Evolutionary conservation across 1,140 invertebrate genomes (phyloP), one percentile per base, ranked within the genome.

Genomic region (Bombus difficillimus): DNA sequence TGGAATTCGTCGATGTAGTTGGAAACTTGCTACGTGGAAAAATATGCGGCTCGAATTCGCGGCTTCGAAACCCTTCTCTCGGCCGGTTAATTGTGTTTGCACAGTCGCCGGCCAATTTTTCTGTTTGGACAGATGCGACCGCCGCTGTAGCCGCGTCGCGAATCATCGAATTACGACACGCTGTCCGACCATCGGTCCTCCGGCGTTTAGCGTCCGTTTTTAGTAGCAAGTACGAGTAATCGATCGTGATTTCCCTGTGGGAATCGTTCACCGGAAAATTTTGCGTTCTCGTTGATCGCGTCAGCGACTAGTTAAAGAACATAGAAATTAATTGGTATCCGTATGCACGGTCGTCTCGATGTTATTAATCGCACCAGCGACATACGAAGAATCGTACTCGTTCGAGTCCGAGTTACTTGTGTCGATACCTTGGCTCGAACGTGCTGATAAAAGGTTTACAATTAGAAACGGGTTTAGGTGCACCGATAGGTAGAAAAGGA

Each of bases 61-160:
- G 53, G 53, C 39, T 34, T 34, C 53, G 34, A 41, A 71, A 72
- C 74, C 41, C n/a, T 28, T 82, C 75, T 34, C 25, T 28, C 43
- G 75, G 64, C 78, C 59, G 47, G 78, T 39, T 84, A 89, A 90
- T 90, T 89, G 85, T 89, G 71, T 90, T 89, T 89, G 85, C 77
- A 77, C 88, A 89, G 87, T 66, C 59, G 84, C 18, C 77, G 32
- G 28, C 41, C 34, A 71, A 89, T 81, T 75, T 59, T 68, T 59
- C 32, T 66, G 74, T 88, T 89, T 89, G 71, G 72, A 73, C 88
- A 89, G 87, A 76, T 74, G 88, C 34, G 13, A 15, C 9, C n/a
- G 28, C 6, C 1, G 12, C 28, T n/a, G 68, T 15, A 6, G 47
- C 25, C 37, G 3, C 25, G 37, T 25, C 59, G 57, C 78, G 69